These are phyloP conservation scores for Seira ritae DNA, from an alignment of 2,888 invertebrate genomes.

Conservation along the genomic window DNA sequence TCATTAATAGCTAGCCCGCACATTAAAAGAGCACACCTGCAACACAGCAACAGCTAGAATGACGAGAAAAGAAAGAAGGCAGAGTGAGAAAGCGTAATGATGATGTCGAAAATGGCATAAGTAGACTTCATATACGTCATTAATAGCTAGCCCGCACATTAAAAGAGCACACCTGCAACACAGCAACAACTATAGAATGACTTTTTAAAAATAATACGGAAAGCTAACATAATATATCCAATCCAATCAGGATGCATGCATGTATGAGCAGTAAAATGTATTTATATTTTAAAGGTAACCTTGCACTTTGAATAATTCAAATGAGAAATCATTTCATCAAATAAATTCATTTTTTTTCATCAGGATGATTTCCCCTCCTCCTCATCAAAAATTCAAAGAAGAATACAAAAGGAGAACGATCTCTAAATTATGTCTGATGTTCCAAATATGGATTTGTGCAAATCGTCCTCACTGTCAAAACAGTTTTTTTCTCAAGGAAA, in stretches of 20 bases:
- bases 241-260: no score
- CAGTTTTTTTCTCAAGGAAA: conserved; percentile 10
- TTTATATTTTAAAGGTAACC: conserved; percentile 21
- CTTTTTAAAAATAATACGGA: neutral
- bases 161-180: conserved; percentile 15
- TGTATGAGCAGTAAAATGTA: no score
- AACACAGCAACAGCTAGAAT: neutral
- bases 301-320: conserved; percentile 41
- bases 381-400: conserved; percentile 2
- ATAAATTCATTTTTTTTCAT: conserved; percentile 32
- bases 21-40: conserved; percentile 15
- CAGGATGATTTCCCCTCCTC: conserved; percentile 14
- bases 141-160: neutral
- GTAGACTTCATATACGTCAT: neutral
- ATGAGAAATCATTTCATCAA: conserved; percentile 49
- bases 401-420: conserved; percentile 43
- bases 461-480: conserved; percentile 57
- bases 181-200: neutral
- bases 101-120: conserved; percentile 7
- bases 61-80: no score
- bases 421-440: conserved; percentile 50
- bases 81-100: conserved; percentile 7
- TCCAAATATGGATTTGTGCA: conserved; percentile 57
- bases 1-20: neutral
- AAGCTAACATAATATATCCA: no score